Evolutionary conservation across 2,888 invertebrate species (phyloP).

Genomic region (Pemphredon lugubris): DNA sequence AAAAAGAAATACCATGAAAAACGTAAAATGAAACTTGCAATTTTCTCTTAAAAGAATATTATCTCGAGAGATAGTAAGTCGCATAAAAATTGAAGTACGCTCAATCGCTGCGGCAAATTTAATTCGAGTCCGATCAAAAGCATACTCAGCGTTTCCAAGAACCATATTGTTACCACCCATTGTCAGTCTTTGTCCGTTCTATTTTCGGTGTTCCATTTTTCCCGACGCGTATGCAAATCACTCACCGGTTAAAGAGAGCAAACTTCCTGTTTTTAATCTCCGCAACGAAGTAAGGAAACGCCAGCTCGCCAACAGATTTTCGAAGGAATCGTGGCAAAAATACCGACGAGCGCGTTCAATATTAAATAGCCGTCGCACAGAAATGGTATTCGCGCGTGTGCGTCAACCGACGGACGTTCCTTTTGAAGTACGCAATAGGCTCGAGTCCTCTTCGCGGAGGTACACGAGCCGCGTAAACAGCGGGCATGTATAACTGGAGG

Average conservation of each 20-base stretch:
- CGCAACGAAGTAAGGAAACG: not conserved
- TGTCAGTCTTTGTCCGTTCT: too few species aligned
- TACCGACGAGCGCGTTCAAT: constrained; percentile 39
- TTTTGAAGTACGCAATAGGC: constrained; percentile 12
- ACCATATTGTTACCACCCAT: too few species aligned
- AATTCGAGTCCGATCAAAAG: too few species aligned
- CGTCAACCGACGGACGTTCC: constrained; percentile 29
- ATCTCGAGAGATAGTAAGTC: too few species aligned
- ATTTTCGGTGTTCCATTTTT: too few species aligned
- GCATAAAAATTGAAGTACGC: too few species aligned
- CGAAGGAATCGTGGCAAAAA: constrained; percentile 44
- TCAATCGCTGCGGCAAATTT: too few species aligned
- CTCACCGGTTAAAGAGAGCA: constrained; percentile 36
- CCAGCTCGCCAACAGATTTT: not conserved
- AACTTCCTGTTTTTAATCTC: constrained; percentile 20
- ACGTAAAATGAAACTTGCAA: too few species aligned
- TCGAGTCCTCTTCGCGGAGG: not conserved
- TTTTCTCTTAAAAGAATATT: too few species aligned
- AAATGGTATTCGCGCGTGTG: constrained; percentile 28
- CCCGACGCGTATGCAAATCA: constrained; percentile 40
- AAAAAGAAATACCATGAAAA: too few species aligned
- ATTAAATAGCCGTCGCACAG: constrained; percentile 40
- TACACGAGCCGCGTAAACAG: not conserved
- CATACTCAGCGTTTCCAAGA: too few species aligned
- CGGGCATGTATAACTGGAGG: not conserved